Percentiles rank a stretch among this genome's conserved stretches.
These are phyloP conservation scores for Spialia ferax DNA, from an alignment of 2,888 invertebrate species.

Conservation along the genomic window DNA sequence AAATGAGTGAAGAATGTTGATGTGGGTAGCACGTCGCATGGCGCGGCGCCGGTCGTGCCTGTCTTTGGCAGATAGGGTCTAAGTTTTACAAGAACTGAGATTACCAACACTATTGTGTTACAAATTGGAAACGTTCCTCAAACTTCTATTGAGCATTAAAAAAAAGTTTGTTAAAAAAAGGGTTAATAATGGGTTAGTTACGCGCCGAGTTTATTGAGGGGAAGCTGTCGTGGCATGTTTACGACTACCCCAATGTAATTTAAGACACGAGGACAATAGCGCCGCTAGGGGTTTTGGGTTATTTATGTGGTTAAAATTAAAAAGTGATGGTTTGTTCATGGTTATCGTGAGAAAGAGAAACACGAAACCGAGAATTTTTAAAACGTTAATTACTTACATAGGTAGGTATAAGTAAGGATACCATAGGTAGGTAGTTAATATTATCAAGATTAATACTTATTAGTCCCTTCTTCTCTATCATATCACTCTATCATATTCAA, in stretches of 20 bases:
- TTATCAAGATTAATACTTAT: too few species aligned
- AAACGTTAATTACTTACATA: too few species aligned
- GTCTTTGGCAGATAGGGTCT: background rate
- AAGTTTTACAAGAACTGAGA: background rate
- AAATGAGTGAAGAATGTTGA: background rate
- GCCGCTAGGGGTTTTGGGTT: constrained; percentile 5
- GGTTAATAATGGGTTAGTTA: constrained; percentile 3
- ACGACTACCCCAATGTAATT: background rate
- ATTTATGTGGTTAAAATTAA: background rate
- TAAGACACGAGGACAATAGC: constrained; percentile 3
- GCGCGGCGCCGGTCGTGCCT: background rate
- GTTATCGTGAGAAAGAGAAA: background rate
- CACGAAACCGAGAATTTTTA: background rate
- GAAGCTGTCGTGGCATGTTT: constrained; percentile 5
- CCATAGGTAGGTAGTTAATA: too few species aligned
- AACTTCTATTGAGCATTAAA: background rate
- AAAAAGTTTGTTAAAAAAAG: constrained; percentile 1
- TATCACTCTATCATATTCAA: too few species aligned
- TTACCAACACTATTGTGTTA: constrained; percentile 5
- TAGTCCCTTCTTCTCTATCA: too few species aligned
- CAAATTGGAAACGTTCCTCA: constrained; percentile 7
- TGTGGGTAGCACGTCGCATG: background rate
- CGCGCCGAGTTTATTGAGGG: background rate
- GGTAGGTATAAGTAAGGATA: too few species aligned
- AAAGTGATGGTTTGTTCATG: background rate